A percentile compares a stretch with the other conserved stretches of the same genome.
Conservation (phyloP, 1,140 invertebrate genomes). For the Tribolium castaneum region DNA sequence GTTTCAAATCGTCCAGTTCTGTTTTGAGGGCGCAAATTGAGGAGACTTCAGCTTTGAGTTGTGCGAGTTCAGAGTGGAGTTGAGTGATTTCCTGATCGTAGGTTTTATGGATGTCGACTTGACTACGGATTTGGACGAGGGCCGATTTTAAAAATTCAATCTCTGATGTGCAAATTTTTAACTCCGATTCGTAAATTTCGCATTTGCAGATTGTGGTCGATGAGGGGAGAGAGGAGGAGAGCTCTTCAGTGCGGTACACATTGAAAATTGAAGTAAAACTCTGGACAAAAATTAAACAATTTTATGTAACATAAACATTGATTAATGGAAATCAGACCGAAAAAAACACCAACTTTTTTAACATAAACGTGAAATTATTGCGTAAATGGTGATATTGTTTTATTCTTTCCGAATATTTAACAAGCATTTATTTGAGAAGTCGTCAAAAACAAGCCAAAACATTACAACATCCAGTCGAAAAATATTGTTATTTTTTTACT, state of each 20-base stretch:
- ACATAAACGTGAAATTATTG: too few relatives aligned
- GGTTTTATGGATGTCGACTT: conserved; percentile 14
- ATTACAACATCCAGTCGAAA: too few relatives aligned
- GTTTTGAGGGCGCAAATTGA: conserved; percentile 35
- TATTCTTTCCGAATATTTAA: too few relatives aligned
- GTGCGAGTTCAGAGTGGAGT: background rate
- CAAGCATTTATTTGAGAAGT: too few relatives aligned
- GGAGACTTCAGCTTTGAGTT: conserved; percentile 42
- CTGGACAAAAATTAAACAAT: background rate
- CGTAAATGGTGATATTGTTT: too few relatives aligned
- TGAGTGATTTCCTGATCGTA: conserved; percentile 16
- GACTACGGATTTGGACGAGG: background rate
- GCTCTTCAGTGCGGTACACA: background rate
- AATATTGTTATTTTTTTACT: too few relatives aligned
- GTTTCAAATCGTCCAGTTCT: conserved; percentile 43
- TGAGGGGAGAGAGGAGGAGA: background rate
- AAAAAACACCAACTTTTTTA: too few relatives aligned
- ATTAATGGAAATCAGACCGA: too few relatives aligned
- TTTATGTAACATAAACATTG: too few relatives aligned
- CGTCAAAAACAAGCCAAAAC: too few relatives aligned
- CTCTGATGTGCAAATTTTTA: conserved; percentile 28
- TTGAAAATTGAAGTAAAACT: conserved; percentile 48
- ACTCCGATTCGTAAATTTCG: conserved; percentile 36
- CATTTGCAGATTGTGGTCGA: conserved; percentile 31
- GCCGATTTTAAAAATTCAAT: conserved; percentile 3